Conservation (phyloP, 2,797 vertebrate genomes). For the Garrulus glandarius region DNA sequence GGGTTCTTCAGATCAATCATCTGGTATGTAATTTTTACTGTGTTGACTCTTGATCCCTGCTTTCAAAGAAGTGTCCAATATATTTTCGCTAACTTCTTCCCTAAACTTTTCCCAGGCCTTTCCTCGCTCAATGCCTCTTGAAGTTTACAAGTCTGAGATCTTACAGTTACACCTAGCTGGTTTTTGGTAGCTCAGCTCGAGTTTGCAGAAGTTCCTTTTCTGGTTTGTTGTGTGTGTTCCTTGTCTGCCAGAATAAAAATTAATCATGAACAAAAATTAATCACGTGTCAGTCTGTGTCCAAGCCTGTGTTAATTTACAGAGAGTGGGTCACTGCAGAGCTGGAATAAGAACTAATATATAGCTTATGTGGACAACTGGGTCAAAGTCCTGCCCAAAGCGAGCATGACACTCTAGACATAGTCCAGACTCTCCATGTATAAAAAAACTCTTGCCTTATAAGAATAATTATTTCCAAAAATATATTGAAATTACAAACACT, state of each 20-base stretch:
- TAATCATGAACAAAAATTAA: background rate
- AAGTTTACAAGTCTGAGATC: background rate
- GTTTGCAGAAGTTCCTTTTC: background rate
- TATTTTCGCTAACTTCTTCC: slow-evolving; percentile 6
- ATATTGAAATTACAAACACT: background rate
- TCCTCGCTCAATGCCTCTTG: background rate
- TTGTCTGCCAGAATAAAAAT: background rate
- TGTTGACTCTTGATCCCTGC: background rate
- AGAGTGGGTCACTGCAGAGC: background rate
- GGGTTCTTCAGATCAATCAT: slow-evolving; percentile 10
- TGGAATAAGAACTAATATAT: background rate
- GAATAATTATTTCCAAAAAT: background rate
- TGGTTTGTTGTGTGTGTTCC: background rate
- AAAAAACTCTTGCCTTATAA: background rate
- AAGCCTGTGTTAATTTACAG: background rate
- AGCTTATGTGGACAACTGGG: background rate
- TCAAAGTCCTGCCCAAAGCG: background rate
- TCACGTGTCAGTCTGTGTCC: background rate
- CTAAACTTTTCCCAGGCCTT: background rate
- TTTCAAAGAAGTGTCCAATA: background rate
- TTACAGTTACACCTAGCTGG: background rate
- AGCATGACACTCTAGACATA: background rate
- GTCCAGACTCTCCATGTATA: background rate
- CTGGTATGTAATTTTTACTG: background rate
- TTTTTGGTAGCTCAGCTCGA: background rate